Evolutionary conservation across 1,140 invertebrate genomes (phyloP).

Genomic region (Aphis gossypii): DNA sequence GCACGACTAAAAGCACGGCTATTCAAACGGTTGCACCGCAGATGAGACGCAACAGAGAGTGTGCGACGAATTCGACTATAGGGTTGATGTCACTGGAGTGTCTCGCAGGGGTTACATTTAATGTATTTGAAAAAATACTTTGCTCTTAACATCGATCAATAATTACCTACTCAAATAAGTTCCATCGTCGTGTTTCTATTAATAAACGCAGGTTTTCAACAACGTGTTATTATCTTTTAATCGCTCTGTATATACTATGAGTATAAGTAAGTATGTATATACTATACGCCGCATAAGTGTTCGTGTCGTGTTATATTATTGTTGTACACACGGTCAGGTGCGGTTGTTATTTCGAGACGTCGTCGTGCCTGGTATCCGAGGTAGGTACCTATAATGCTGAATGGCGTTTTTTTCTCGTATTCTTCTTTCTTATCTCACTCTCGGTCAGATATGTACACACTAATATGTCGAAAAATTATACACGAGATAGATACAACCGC

Average conservation of each 20-base stretch:
- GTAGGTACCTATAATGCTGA: not conserved
- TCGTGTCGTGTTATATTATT: not conserved
- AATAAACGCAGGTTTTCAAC: not conserved
- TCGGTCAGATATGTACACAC: not conserved
- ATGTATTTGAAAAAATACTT: not conserved
- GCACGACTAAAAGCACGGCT: not conserved
- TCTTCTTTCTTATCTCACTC: conserved; percentile 12
- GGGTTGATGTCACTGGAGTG: not conserved
- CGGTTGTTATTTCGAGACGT: conserved; percentile 45
- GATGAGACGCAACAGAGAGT: not conserved
- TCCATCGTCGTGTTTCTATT: not conserved
- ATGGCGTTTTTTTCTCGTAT: conserved; percentile 3
- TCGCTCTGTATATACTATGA: not conserved
- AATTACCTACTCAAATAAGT: not conserved
- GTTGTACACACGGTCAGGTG: conserved; percentile 10
- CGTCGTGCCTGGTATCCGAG: not conserved
- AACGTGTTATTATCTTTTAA: not conserved
- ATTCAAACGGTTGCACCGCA: not conserved
- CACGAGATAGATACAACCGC: not conserved
- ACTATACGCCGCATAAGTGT: not conserved
- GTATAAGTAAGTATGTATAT: too few relatives aligned
- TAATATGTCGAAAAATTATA: conserved; percentile 25
- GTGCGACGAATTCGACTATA: not conserved
- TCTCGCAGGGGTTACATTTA: not conserved
- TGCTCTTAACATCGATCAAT: not conserved